These are phyloP conservation scores for Lepidurus apus DNA, from an alignment of 1,140 invertebrate genomes.

Conservation along the genomic window DNA sequence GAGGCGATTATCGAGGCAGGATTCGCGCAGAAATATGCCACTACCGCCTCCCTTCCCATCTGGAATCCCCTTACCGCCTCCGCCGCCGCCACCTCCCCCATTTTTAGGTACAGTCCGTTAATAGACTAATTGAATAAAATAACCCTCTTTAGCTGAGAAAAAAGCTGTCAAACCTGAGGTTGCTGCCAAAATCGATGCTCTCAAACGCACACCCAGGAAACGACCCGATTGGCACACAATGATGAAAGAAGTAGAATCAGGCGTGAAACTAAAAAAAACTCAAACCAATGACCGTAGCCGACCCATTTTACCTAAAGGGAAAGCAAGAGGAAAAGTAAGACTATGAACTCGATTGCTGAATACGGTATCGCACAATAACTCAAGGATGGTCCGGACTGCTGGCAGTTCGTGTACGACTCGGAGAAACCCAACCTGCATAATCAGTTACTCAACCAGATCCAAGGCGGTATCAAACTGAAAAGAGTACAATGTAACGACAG, in stretches of 20 bases:
- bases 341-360: conserved; percentile 24
- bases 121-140: conserved; percentile 35
- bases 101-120: conserved; percentile 30
- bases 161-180: conserved; percentile 46
- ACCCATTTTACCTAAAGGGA: conserved; percentile 59
- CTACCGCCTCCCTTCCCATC: background rate
- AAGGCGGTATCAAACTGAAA: conserved; percentile 67
- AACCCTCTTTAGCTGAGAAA: conserved; percentile 17
- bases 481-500: conserved; percentile 74
- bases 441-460: conserved; percentile 74
- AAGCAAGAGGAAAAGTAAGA: conserved; percentile 54
- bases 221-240: conserved; percentile 80
- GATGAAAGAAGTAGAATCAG: conserved; percentile 77
- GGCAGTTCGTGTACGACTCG: conserved; percentile 77
- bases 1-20: conserved; percentile 31
- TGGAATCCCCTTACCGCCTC: conserved; percentile 27
- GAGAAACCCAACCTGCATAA: conserved; percentile 71
- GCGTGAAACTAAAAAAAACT: conserved; percentile 70
- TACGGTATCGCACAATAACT: conserved; percentile 22
- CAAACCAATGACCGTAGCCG: conserved; percentile 72
- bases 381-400: conserved; percentile 22
- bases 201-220: conserved; percentile 65
- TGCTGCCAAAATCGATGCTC: conserved; percentile 55
- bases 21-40: conserved; percentile 16
- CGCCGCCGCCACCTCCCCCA: conserved; percentile 33